These are phyloP conservation scores for Odontophorus gujanensis DNA, from an alignment of 2,113 vertebrate genomes.

Conservation along the genomic window DNA sequence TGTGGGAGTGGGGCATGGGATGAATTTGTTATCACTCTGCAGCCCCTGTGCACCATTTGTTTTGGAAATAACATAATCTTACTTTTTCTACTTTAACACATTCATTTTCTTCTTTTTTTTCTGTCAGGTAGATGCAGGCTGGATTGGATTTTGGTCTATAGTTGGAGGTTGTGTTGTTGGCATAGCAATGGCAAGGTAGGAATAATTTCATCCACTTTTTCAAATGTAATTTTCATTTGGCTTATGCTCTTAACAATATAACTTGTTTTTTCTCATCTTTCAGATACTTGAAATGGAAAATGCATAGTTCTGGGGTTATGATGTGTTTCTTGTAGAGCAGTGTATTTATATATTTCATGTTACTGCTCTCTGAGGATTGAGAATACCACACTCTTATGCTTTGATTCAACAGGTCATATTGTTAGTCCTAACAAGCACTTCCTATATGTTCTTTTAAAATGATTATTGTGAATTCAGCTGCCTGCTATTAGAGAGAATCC, in stretches of 20 bases:
- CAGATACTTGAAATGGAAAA: background rate
- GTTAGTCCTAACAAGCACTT: background rate
- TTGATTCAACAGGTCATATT: background rate
- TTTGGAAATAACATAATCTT: background rate
- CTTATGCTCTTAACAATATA: background rate
- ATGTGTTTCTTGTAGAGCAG: background rate
- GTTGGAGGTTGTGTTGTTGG: slow-evolving; percentile 95
- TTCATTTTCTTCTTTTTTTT: background rate
- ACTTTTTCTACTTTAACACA: slow-evolving; percentile 17
- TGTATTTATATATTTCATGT: background rate
- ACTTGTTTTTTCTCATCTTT: slow-evolving; percentile 6
- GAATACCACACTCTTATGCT: background rate
- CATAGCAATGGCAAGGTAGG: slow-evolving; percentile 93
- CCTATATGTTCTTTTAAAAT: background rate
- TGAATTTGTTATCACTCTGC: background rate
- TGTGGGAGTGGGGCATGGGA: background rate
- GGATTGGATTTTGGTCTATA: slow-evolving; percentile 98
- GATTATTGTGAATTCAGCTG: background rate
- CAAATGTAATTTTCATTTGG: slow-evolving; percentile 9
- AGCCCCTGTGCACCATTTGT: background rate
- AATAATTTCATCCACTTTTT: slow-evolving; percentile 26
- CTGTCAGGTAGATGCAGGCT: slow-evolving; percentile 92
- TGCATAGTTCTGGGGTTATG: background rate
- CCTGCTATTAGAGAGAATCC: background rate
- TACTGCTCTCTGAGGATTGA: background rate